Base-by-base conservation (phyloP, 2,113 vertebrate genomes). In the Embiotoca jacksoni region DNA sequence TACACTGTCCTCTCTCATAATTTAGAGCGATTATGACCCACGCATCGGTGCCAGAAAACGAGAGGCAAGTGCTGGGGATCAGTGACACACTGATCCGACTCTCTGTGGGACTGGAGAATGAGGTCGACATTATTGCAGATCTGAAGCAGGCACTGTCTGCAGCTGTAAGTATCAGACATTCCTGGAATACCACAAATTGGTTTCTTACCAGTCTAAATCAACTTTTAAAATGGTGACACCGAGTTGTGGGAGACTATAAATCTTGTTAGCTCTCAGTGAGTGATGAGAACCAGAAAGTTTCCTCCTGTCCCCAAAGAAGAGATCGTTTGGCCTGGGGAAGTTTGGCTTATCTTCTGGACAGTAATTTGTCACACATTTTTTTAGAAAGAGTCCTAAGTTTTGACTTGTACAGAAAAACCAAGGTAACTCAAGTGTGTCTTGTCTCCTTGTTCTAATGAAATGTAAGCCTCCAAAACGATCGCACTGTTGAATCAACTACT, bases 11-110 rank as follows among this genome's bases (percentile, higher is more conserved):
- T 69, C 5, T 69, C 1, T 83, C 15, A 47, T 76, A 31, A 37
- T 80, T 44, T 52, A 99, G 98, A 65, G 96, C 95, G 0, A 94
- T 97, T 59, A 98, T 99, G 98, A 98, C 97, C 54, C 98, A 99
- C 4, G 88, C 96, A 0, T 98, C 97, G 0, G 95, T 99, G 81
- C 94, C 95, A 33, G 91, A 96, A 71, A 92, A 88, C 0, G 95
- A 96, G n/a, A 93, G 97, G 79, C 78, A 50, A 0, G 14, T 70
- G 60, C 93, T 99, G 64, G 97, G 96, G 4, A 98, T 99, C 82
- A 96, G 89, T 6, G 96, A 98, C 83, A 97, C 95, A 0, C 86
- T 99, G 53, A 93, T 99, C 73, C 94, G 97, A 32, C 92, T 99
- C 54, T 99, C 98, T 0, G 90, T 99, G 49, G 98, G 98, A 13